phyloP scores from a whole-genome alignment of 2,113 vertebrate genomes.

The Macquaria australasica region DNA sequence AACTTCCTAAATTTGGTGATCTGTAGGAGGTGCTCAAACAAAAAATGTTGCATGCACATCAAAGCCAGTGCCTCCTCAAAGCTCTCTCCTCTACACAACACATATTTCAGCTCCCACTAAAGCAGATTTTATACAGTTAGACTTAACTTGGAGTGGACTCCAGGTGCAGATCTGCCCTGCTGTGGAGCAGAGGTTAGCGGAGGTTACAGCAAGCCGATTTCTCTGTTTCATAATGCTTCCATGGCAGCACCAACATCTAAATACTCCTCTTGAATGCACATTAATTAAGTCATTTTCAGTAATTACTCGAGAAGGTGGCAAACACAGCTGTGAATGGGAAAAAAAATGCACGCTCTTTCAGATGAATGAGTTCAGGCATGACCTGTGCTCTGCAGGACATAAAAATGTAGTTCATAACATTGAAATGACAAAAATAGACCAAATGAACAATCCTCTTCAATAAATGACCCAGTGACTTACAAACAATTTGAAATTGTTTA shows the following conservation, averaged over 20 bases:
- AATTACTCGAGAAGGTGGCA: conserved; percentile 29
- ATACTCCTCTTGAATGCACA: conserved; percentile 8
- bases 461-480: not conserved
- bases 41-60: conserved; percentile 7
- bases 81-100: not conserved
- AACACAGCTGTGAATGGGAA: not conserved
- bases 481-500: not conserved
- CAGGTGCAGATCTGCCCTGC: not conserved
- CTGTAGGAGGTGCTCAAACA: conserved; percentile 16
- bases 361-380: not conserved
- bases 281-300: conserved; percentile 36
- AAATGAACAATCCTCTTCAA: conserved; percentile 22
- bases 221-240: not conserved
- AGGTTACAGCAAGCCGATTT: conserved; percentile 4
- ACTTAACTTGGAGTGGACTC: not conserved
- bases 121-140: conserved; percentile 1
- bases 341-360: not conserved
- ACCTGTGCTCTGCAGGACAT: not conserved
- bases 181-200: conserved; percentile 2
- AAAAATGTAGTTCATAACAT: not conserved
- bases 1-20: not conserved
- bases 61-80: conserved; percentile 15
- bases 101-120: not conserved
- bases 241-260: not conserved
- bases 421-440: conserved; percentile 10